Base-by-base conservation (phyloP, 2,888 invertebrate species). In the Pandemis heparana region DNA sequence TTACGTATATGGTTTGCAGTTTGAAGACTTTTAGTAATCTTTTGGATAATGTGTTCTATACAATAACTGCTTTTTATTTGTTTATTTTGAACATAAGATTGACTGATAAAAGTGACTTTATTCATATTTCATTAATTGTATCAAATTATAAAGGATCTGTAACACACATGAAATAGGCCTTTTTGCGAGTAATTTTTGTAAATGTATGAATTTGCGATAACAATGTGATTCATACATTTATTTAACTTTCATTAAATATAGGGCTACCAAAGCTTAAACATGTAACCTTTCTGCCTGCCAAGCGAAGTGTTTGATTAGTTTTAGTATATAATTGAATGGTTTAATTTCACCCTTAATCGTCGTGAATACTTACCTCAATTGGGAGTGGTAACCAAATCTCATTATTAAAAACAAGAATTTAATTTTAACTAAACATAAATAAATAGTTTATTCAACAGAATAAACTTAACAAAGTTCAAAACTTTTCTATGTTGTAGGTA, bases 251-350 rank as follows among this genome's bases (percentile, higher is more conserved):
- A 53, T 18, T 53, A 18, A 12, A 43, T 43, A 12, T 12, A 43
- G 10, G 53, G 9, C 7, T 53, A 53, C 16, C 8, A 23, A 53
- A 16, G 18, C 5, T 48, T n/a, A 23, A 38, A 16, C 18, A 59
- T 67, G 12, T 68, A 51, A 61, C 68, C 51, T 63, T 61, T 66
- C 72, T 72, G 72, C 72, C 62, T n/a, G 72, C 72, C 72, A 72
- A 63, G 72, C 72, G 72, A 72, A 71, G 16, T 67, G n/a, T 61
- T 14, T 38, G 10, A 32, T 10, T 12, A 12, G 12, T 12, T 23
- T 18, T 53, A 23, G n/a, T 56, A 23, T 16, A 3, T 23, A 56
- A 12, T 23, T 56, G 16, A 53, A 18, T 53, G 18, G 53, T 16
- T 4, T 56, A 56, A 18, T 12, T 4, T 23, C 18, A 56, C 23